These are phyloP conservation scores for Drepanosiphum platanoidis DNA, from an alignment of 2,888 invertebrate species.

Conservation along the genomic window DNA sequence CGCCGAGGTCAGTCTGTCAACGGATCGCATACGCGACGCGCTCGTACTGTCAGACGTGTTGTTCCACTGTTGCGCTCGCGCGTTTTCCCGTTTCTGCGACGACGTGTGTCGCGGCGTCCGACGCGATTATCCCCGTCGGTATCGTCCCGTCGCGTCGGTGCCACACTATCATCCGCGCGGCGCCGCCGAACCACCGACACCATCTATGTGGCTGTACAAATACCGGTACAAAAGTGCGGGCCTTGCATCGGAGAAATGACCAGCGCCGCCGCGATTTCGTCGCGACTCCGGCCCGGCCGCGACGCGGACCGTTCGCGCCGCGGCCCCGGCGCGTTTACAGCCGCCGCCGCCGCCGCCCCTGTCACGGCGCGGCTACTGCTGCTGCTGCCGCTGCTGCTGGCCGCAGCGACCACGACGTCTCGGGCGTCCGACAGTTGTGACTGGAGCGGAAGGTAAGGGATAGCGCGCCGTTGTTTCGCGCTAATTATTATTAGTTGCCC, in stretches of 20 bases:
- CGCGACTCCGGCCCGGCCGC: conserved; percentile 9
- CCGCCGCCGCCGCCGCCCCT: too few relatives aligned
- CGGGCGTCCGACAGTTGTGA: conserved; percentile 53
- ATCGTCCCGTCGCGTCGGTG: not conserved
- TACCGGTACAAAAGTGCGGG: conserved; percentile 50
- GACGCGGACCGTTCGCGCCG: not conserved
- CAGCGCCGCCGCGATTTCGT: conserved; percentile 13
- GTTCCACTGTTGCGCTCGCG: too few relatives aligned
- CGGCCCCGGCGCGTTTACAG: too few relatives aligned
- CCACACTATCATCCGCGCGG: not conserved
- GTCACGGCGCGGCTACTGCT: not conserved
- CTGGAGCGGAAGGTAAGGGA: conserved; percentile 56
- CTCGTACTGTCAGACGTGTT: too few relatives aligned
- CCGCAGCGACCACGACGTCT: not conserved
- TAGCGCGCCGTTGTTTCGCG: too few relatives aligned
- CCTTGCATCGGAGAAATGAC: conserved; percentile 39
- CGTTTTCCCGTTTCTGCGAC: not conserved
- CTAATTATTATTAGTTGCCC: too few relatives aligned
- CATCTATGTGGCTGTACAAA: conserved; percentile 57
- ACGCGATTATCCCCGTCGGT: not conserved
- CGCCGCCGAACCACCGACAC: not conserved
- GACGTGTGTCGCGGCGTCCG: not conserved
- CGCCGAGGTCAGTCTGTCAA: conserved; percentile 45
- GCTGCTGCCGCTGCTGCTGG: not conserved
- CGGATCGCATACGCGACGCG: not conserved